Conservation (phyloP, 2,797 vertebrate genomes). For the Arrhamphus sclerolepis region DNA sequence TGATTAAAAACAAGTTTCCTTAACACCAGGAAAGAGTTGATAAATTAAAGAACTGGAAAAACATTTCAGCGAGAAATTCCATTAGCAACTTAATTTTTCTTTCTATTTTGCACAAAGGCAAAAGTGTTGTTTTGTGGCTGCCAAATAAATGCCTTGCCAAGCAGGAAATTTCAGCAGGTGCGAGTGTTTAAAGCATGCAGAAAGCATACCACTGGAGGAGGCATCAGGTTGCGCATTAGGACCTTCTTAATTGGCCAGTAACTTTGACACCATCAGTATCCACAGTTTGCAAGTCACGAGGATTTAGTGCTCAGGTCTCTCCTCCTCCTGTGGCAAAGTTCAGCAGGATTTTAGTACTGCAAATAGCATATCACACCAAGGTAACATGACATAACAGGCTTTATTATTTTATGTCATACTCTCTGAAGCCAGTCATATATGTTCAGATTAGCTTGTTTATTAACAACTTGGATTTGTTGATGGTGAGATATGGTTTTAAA, state of each 20-base stretch:
- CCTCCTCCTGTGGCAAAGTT: slow-evolving; percentile 8
- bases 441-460: slow-evolving; percentile 13
- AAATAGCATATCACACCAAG: slow-evolving; percentile 34
- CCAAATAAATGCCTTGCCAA: slow-evolving; percentile 7
- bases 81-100: neutral
- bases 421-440: slow-evolving; percentile 4
- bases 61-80: neutral
- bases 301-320: slow-evolving; percentile 40
- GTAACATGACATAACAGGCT: slow-evolving; percentile 21
- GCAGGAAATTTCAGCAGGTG: slow-evolving; percentile 23
- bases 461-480: neutral
- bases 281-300: slow-evolving; percentile 40
- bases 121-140: neutral
- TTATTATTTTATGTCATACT: slow-evolving; percentile 10
- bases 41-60: neutral
- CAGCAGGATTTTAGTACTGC: slow-evolving; percentile 22
- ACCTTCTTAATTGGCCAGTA: slow-evolving; percentile 17
- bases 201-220: slow-evolving; percentile 36
- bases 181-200: slow-evolving; percentile 37
- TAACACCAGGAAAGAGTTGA: neutral
- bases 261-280: slow-evolving; percentile 19
- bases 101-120: neutral
- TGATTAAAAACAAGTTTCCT: neutral
- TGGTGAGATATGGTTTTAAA: neutral
- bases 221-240: slow-evolving; percentile 51